A percentile compares a stretch with the other conserved stretches of the same genome.
These are phyloP conservation scores for Argopecten irradians DNA, from an alignment of 1,140 invertebrate genomes.

Conservation along the genomic window DNA sequence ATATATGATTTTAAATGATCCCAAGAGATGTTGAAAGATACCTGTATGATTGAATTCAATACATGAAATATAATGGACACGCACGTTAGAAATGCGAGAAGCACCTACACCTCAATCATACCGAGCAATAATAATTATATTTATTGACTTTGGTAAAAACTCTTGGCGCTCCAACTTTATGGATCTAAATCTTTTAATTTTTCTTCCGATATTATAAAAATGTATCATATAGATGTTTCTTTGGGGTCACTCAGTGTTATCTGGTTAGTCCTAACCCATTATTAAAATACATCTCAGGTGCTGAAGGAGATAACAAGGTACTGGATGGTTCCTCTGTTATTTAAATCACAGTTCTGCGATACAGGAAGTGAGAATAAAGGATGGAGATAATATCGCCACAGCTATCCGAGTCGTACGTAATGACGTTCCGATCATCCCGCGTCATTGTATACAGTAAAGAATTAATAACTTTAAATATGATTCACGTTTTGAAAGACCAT, in stretches of 20 bases:
- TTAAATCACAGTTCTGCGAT: background rate
- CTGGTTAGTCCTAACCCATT: background rate
- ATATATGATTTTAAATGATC: no score
- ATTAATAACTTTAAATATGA: background rate
- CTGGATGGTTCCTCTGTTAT: background rate
- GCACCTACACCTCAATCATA: no score
- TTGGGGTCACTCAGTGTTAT: background rate
- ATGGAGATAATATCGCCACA: background rate
- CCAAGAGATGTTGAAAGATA: no score
- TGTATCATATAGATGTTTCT: no score
- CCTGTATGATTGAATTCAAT: no score
- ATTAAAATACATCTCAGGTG: background rate
- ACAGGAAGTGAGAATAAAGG: background rate
- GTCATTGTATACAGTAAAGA: background rate
- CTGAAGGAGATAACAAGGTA: background rate
- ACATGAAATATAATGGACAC: no score
- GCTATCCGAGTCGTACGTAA: background rate
- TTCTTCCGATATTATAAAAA: no score
- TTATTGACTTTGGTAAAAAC: no score
- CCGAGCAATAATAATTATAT: no score
- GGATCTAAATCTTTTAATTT: no score
- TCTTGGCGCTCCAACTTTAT: no score
- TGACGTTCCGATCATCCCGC: background rate
- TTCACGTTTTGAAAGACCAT: background rate
- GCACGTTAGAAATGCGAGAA: no score